These are phyloP conservation scores for Heliconius melpomene DNA, from an alignment of 1,140 invertebrate species.

Conservation along the genomic window DNA sequence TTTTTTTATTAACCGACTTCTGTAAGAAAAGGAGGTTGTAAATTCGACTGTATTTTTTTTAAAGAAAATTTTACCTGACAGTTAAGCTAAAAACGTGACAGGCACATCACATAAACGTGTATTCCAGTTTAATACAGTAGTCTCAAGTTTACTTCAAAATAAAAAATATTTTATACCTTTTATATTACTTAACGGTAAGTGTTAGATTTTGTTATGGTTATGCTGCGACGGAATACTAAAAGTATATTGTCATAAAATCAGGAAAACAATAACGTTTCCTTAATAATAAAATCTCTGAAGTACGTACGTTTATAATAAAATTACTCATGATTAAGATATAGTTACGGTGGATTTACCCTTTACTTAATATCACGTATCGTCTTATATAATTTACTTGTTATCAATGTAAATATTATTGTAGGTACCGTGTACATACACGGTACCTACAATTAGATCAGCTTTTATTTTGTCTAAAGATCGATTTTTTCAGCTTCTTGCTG, in stretches of 20 bases:
- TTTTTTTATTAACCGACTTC: too few species aligned
- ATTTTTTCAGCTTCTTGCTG: too few species aligned
- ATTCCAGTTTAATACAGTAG: background rate
- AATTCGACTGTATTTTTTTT: too few species aligned
- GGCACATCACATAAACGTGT: background rate
- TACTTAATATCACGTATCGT: background rate
- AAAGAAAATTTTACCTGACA: background rate
- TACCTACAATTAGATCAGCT: too few species aligned
- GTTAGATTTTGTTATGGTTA: background rate
- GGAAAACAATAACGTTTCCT: constrained; percentile 1
- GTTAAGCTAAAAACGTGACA: background rate
- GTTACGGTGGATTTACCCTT: constrained; percentile 9
- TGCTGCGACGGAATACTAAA: background rate
- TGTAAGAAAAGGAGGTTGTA: too few species aligned
- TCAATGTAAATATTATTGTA: too few species aligned
- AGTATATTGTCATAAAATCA: background rate
- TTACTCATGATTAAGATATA: background rate
- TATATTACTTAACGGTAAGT: background rate
- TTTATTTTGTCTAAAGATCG: too few species aligned
- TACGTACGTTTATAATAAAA: constrained; percentile 4
- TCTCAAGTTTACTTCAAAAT: background rate
- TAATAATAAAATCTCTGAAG: background rate
- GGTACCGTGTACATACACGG: too few species aligned
- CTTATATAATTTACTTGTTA: background rate
- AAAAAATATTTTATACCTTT: background rate